phyloP scores from a whole-genome alignment of 2,888 invertebrate genomes.

The Nymphalis urticae region DNA sequence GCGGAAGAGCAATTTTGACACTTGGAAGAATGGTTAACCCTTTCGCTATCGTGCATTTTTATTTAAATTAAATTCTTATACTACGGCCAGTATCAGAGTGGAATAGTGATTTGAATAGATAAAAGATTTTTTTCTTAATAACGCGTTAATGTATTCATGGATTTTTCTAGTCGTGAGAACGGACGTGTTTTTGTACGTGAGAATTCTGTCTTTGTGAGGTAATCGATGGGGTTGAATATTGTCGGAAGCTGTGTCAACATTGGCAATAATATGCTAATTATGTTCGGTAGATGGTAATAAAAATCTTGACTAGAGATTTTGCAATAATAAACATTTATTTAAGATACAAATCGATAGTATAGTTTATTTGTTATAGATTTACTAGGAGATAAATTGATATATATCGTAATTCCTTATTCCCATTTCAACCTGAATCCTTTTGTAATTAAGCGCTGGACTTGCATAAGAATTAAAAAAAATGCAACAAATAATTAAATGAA shows the following conservation, averaged over 20 bases:
- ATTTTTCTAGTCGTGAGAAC: slow-evolving; percentile 64
- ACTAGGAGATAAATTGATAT: too few species aligned
- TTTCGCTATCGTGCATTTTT: slow-evolving; percentile 57
- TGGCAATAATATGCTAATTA: slow-evolving; percentile 69
- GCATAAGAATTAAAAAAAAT: slow-evolving; percentile 12
- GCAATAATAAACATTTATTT: background rate
- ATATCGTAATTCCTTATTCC: too few species aligned
- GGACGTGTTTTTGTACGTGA: slow-evolving; percentile 59
- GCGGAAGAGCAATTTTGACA: slow-evolving; percentile 80
- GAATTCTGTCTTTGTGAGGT: slow-evolving; percentile 59
- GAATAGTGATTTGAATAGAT: slow-evolving; percentile 57
- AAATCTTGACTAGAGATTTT: background rate
- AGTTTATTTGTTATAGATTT: too few species aligned
- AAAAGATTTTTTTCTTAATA: slow-evolving; percentile 63
- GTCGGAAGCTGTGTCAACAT: slow-evolving; percentile 78
- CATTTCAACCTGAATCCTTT: background rate
- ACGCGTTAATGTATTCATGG: slow-evolving; percentile 69
- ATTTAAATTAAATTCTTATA: slow-evolving; percentile 68
- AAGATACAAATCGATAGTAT: background rate
- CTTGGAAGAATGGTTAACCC: slow-evolving; percentile 75
- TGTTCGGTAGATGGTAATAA: slow-evolving; percentile 38
- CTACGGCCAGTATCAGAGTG: slow-evolving; percentile 60
- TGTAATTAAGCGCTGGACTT: slow-evolving; percentile 11
- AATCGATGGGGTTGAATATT: slow-evolving; percentile 74
- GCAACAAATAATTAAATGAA: slow-evolving; percentile 26